These are phyloP conservation scores for Chelidonichthys spinosus DNA, from an alignment of 2,797 vertebrate species.

Conservation along the genomic window DNA sequence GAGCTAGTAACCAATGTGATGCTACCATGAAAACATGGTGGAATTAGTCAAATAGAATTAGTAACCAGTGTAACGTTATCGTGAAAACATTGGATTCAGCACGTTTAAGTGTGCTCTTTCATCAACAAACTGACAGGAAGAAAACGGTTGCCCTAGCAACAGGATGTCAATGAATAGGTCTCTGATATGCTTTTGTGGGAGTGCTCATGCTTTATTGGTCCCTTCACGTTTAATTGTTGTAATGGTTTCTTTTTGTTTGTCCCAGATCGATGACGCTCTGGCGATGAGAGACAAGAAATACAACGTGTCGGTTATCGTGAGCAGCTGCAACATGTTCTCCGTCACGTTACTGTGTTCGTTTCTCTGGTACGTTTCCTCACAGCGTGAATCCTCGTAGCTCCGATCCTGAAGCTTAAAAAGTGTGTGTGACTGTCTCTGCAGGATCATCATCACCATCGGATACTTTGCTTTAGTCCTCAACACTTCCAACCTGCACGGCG, in stretches of 20 bases:
- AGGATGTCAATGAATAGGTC: too few species aligned
- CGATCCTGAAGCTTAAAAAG: too few species aligned
- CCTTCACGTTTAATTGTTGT: neutral
- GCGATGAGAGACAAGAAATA: slow-evolving; percentile 72
- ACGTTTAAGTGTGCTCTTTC: too few species aligned
- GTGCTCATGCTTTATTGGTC: too few species aligned
- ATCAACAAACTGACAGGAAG: too few species aligned
- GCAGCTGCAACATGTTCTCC: slow-evolving; percentile 80
- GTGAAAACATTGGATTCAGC: too few species aligned
- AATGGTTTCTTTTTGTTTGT: neutral
- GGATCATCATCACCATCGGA: slow-evolving; percentile 88
- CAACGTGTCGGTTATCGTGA: slow-evolving; percentile 83
- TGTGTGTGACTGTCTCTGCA: slow-evolving; percentile 58
- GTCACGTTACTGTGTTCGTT: slow-evolving; percentile 85
- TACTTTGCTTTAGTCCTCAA: slow-evolving; percentile 92
- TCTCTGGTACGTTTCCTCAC: slow-evolving; percentile 85
- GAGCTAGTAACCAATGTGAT: too few species aligned
- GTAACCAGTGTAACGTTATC: too few species aligned
- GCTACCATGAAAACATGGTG: too few species aligned
- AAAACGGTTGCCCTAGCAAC: too few species aligned
- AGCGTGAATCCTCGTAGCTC: neutral
- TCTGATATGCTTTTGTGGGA: too few species aligned
- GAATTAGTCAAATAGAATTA: too few species aligned
- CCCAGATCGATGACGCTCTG: slow-evolving; percentile 58
- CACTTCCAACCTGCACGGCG: slow-evolving; percentile 89